Evolutionary conservation across 2,797 vertebrate species (phyloP), one percentile per base, ranked within the genome.

Genomic region (Enteromius afrohamiltoni): DNA sequence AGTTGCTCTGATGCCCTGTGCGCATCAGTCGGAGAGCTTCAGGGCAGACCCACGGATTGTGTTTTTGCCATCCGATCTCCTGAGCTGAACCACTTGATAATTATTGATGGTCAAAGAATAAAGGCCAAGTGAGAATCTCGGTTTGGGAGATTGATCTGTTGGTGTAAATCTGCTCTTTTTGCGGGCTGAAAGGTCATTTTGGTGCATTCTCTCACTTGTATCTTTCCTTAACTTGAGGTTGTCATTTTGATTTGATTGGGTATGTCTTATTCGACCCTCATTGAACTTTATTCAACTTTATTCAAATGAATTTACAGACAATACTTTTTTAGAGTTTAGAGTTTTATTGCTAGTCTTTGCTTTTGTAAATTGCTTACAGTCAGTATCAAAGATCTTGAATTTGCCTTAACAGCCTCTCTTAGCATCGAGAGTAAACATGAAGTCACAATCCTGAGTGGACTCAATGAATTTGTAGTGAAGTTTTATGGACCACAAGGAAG

Each of bases 401-500:
- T 82, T 47, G 62, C 90, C 94, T 95, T 93, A 91, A 94, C 90
- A 42, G 45, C 45, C 55, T 29, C 16, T n/a, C 64, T 45, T 93
- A 99, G 98, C 91, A 99, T 99, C 47, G 98, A 99, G 92, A 99
- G 98, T 93, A 99, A 99, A 84, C 98, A 99, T 78, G 97, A 99
- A 92, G 98, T 99, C 90, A 99, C 98, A 13, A 99, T 99, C 94
- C 93, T 99, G 90, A 98, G 97, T 89, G 98, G 98, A 93, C 97
- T 99, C 93, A 99, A 99, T 85, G 98, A 99, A 94, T 99, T 99
- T 90, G 97, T 99, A 91, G 98, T 99, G 89, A 99, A 99, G 95
- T 99, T 99, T 94, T 99, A 98, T 79, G 98, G 98, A 96, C 98
- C 97, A 95, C 97, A 98, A 95, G 98, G 97, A 96, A 98, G 98